Percentiles rank a stretch among this genome's conserved stretches.
Evolutionary conservation across 2,888 invertebrate genomes (phyloP).

Genomic region (Tachina lurida): DNA sequence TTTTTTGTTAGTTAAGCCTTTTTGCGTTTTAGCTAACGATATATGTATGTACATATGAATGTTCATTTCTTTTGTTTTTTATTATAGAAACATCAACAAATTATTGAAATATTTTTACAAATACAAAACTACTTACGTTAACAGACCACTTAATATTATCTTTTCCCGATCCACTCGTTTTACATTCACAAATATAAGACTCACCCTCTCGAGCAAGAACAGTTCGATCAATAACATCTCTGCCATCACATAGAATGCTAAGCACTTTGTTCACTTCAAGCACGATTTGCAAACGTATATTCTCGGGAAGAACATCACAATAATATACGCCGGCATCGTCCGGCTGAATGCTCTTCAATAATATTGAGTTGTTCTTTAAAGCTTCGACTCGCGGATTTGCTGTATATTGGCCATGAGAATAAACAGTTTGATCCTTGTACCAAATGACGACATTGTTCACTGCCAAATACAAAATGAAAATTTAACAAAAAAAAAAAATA

Average conservation of each 20-base stretch:
- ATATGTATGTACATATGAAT: too few relatives aligned
- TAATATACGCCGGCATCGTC: conserved; percentile 78
- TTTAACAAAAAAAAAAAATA: not conserved
- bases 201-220: conserved; percentile 80
- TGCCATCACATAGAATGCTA: conserved; percentile 78
- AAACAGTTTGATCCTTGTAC: conserved; percentile 76
- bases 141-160: conserved; percentile 80
- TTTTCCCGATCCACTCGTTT: conserved; percentile 74
- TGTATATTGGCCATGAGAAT: conserved; percentile 76
- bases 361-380: conserved; percentile 78
- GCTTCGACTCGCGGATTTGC: conserved; percentile 75
- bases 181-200: conserved; percentile 78
- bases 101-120: too few relatives aligned
- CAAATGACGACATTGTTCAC: conserved; percentile 79
- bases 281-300: conserved; percentile 74
- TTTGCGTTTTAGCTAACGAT: too few relatives aligned
- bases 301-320: conserved; percentile 78
- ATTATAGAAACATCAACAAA: too few relatives aligned
- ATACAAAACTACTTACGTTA: conserved; percentile 76
- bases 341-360: conserved; percentile 74
- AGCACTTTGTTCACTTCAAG: conserved; percentile 76
- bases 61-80: too few relatives aligned
- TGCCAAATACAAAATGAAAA: conserved; percentile 56
- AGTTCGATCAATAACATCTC: conserved; percentile 79
- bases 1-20: too few relatives aligned